Percentiles rank a stretch among this genome's conserved stretches.
Conservation (phyloP, 2,113 vertebrate genomes). For the Catharus bicknelli region DNA sequence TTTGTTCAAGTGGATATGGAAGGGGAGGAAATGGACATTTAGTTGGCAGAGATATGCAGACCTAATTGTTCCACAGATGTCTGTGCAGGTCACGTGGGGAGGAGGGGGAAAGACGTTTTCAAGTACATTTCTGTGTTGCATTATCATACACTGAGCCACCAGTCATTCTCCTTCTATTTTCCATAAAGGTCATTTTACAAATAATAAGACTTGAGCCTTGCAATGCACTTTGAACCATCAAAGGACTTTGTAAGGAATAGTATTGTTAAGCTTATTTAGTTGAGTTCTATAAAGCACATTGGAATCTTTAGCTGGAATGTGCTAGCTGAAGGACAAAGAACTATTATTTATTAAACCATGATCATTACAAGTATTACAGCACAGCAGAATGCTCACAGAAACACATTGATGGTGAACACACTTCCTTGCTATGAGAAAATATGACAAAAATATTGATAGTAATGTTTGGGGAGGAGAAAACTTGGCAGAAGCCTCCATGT, state of each 20-base stretch:
- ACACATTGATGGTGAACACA: not conserved
- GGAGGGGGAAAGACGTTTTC: not conserved
- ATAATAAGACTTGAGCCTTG: conserved; percentile 6
- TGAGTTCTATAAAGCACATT: not conserved
- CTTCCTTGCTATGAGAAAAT: not conserved
- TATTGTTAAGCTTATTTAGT: not conserved
- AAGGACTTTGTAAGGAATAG: conserved; percentile 22
- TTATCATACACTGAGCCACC: not conserved
- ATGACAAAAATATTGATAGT: not conserved
- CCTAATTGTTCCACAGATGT: conserved; percentile 30
- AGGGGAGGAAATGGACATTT: conserved; percentile 12
- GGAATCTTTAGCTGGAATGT: not conserved
- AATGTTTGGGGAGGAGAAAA: not conserved
- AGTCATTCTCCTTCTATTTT: conserved; percentile 7
- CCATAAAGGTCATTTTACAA: conserved; percentile 44
- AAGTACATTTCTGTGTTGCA: not conserved
- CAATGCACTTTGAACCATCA: conserved; percentile 5
- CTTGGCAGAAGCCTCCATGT: not conserved
- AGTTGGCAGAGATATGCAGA: not conserved
- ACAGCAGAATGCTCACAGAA: not conserved
- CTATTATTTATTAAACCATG: not conserved
- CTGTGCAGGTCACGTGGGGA: not conserved
- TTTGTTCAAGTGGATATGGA: conserved; percentile 7
- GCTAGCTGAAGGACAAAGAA: conserved; percentile 8
- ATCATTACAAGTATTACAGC: not conserved